Conservation (phyloP, 1,140 invertebrate genomes). For the Andrena cerasifolii region DNA sequence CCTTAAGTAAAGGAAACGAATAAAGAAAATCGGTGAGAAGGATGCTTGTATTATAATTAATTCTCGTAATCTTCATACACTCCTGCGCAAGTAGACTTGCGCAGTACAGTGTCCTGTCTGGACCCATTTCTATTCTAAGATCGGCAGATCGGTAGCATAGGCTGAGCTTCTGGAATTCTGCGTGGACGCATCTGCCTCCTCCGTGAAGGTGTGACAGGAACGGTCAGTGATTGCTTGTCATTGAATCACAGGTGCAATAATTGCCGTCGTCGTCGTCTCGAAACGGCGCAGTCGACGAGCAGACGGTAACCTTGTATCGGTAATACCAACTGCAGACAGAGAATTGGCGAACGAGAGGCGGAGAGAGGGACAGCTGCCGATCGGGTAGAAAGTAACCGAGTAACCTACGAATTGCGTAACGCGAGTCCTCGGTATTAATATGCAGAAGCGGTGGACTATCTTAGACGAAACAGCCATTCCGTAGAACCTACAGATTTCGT, state of each 20-base stretch:
- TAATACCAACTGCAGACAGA: neutral
- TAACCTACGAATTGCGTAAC: slow-evolving; percentile 62
- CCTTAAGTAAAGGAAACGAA: too few species aligned
- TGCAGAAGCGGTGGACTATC: slow-evolving; percentile 1
- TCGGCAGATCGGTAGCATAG: slow-evolving; percentile 32
- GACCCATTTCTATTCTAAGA: too few species aligned
- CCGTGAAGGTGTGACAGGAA: neutral
- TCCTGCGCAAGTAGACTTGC: too few species aligned
- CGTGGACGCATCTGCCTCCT: slow-evolving; percentile 5
- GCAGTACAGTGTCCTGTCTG: too few species aligned
- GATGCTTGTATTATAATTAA: too few species aligned
- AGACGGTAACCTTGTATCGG: slow-evolving; percentile 40
- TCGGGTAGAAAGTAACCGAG: slow-evolving; percentile 65
- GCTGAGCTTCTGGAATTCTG: neutral
- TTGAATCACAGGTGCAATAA: slow-evolving; percentile 29
- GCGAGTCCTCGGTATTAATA: slow-evolving; percentile 41
- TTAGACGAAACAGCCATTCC: neutral
- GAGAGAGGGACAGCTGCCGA: slow-evolving; percentile 18
- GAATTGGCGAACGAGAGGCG: neutral
- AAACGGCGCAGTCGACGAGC: slow-evolving; percentile 7
- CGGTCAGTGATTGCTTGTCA: slow-evolving; percentile 10
- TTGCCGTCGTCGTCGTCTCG: neutral
- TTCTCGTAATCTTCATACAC: too few species aligned
- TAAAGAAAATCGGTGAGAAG: too few species aligned
- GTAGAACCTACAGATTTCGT: neutral